These are phyloP conservation scores for Nothocercus julius DNA, from an alignment of 2,113 vertebrate genomes.

Conservation along the genomic window DNA sequence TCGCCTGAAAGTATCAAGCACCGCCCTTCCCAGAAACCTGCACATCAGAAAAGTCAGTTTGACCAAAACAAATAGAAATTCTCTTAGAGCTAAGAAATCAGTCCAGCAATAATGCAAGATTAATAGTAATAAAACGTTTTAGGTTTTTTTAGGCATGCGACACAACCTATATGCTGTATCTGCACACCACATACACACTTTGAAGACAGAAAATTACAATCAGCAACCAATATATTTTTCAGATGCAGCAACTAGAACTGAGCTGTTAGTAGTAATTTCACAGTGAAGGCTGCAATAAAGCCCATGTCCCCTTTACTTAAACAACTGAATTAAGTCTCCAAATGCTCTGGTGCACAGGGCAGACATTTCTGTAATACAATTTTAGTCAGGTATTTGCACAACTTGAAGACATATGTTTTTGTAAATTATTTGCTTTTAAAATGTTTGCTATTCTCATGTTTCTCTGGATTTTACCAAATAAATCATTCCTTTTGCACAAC, in stretches of 20 bases:
- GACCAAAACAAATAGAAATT: not conserved
- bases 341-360: not conserved
- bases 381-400: not conserved
- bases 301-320: not conserved
- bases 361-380: not conserved
- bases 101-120: not conserved
- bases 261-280: not conserved
- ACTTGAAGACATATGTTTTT: not conserved
- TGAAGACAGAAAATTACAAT: constrained; percentile 31
- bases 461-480: not conserved
- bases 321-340: not conserved
- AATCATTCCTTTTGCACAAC: not conserved
- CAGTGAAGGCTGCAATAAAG: not conserved
- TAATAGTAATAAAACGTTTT: constrained; percentile 15
- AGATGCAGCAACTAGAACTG: not conserved
- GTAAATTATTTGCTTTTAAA: not conserved
- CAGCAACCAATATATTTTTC: constrained; percentile 13
- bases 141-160: not conserved
- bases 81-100: constrained; percentile 5
- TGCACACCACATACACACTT: not conserved
- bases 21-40: not conserved
- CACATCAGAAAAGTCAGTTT: not conserved
- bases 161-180: not conserved
- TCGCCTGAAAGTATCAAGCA: not conserved
- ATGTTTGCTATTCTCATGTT: not conserved